A percentile compares a stretch with the other conserved stretches of the same genome.
Evolutionary conservation across 2,888 invertebrate genomes (phyloP).

Genomic region (Stegophylla sp.): DNA sequence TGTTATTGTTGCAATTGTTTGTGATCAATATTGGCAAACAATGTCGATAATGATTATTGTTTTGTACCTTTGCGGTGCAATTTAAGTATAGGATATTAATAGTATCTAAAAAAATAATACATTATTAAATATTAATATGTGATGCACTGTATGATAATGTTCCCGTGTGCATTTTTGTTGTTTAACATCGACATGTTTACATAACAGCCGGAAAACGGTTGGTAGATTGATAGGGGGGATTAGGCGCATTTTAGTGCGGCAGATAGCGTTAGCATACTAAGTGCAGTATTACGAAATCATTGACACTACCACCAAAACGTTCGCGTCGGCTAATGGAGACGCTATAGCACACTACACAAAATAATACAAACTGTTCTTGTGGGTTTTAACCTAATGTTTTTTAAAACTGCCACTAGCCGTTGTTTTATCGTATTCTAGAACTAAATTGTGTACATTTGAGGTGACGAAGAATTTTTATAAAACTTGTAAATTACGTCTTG

Average conservation of each 20-base stretch:
- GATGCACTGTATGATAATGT: conserved; percentile 7
- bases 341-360: conserved; percentile 5
- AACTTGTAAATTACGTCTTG: neutral
- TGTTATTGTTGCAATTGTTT: neutral
- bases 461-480: neutral
- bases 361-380: conserved; percentile 18
- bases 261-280: conserved; percentile 43
- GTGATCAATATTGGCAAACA: neutral
- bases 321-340: conserved; percentile 21
- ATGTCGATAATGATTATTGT: conserved; percentile 5
- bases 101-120: too few relatives aligned
- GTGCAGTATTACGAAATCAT: conserved; percentile 28
- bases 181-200: conserved; percentile 22
- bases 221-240: conserved; percentile 47
- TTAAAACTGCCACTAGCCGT: neutral
- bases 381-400: conserved; percentile 26
- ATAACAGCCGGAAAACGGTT: conserved; percentile 37
- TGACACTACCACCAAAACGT: conserved; percentile 31
- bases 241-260: neutral
- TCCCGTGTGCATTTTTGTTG: neutral
- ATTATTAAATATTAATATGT: neutral
- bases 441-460: neutral
- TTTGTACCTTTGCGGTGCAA: neutral
- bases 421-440: neutral
- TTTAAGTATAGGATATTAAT: too few relatives aligned